These are phyloP conservation scores for Eulemur rubriventer DNA, from an alignment of 2,797 vertebrate species.

Conservation along the genomic window DNA sequence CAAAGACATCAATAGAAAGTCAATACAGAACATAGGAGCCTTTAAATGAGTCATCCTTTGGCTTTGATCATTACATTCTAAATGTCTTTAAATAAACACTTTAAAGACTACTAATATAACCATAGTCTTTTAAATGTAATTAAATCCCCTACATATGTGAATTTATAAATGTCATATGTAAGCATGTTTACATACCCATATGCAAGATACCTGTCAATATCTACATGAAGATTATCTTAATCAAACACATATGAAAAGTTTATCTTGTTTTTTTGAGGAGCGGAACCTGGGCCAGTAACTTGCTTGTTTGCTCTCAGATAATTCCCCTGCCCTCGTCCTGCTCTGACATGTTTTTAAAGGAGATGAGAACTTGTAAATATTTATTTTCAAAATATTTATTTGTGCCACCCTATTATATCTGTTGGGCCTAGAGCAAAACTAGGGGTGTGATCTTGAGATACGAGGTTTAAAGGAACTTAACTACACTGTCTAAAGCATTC, in stretches of 20 bases:
- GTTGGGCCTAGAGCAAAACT: not conserved
- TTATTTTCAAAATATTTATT: not conserved
- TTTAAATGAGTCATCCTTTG: constrained; percentile 60
- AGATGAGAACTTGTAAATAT: not conserved
- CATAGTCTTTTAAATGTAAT: constrained; percentile 26
- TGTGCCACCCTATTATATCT: not conserved
- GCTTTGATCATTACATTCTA: constrained; percentile 33
- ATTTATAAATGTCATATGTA: not conserved
- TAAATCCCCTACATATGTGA: not conserved
- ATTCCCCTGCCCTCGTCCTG: not conserved
- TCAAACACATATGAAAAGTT: not conserved
- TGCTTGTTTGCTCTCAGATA: not conserved
- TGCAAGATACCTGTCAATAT: not conserved
- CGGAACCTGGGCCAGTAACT: not conserved
- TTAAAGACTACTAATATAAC: not conserved
- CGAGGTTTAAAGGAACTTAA: not conserved
- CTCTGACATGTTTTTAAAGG: not conserved
- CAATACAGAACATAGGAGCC: not conserved
- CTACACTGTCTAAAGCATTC: not conserved
- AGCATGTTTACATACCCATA: not conserved
- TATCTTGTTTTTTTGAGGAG: not conserved
- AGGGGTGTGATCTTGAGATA: not conserved
- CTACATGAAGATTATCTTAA: not conserved
- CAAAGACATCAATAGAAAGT: constrained; percentile 62
- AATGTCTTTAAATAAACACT: constrained; percentile 49